phyloP scores from a whole-genome alignment of 2,888 invertebrate genomes.

The Eurois occulta region DNA sequence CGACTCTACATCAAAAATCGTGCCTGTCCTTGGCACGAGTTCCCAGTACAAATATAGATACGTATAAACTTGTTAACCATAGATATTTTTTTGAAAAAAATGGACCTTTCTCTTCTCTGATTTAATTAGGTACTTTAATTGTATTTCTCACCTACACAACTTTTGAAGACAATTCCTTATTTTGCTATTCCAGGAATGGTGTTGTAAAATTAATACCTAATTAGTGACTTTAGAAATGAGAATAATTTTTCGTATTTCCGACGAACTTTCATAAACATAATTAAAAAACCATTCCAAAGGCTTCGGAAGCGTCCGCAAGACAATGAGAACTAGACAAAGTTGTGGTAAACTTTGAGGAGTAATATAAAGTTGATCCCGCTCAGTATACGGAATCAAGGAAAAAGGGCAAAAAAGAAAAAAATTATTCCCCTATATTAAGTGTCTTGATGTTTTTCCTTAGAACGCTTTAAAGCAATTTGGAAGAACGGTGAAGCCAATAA shows the following conservation, averaged over 20 bases:
- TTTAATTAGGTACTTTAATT: background rate
- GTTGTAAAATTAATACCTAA: conserved; percentile 34
- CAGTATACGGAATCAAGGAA: conserved; percentile 45
- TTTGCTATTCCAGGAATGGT: background rate
- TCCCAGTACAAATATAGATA: background rate
- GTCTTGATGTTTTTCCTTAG: conserved; percentile 57
- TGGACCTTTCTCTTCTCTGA: background rate
- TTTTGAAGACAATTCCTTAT: background rate
- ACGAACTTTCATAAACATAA: conserved; percentile 70
- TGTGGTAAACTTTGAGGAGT: conserved; percentile 65
- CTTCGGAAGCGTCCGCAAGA: conserved; percentile 68
- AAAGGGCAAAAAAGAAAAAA: conserved; percentile 44
- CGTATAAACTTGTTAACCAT: background rate
- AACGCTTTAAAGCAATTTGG: conserved; percentile 54
- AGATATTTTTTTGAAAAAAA: background rate
- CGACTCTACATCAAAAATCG: background rate
- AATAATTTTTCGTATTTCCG: conserved; percentile 66
- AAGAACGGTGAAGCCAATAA: conserved; percentile 53
- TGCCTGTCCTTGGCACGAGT: background rate
- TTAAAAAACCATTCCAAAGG: conserved; percentile 78
- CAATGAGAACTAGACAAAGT: conserved; percentile 69
- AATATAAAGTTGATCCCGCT: conserved; percentile 68
- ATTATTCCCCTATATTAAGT: conserved; percentile 39
- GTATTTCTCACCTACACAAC: background rate
- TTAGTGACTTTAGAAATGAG: conserved; percentile 46